Percentiles rank a stretch among this genome's conserved stretches.
These are phyloP conservation scores for Acromyrmex heyeri DNA, from an alignment of 1,140 invertebrate genomes.

Conservation along the genomic window DNA sequence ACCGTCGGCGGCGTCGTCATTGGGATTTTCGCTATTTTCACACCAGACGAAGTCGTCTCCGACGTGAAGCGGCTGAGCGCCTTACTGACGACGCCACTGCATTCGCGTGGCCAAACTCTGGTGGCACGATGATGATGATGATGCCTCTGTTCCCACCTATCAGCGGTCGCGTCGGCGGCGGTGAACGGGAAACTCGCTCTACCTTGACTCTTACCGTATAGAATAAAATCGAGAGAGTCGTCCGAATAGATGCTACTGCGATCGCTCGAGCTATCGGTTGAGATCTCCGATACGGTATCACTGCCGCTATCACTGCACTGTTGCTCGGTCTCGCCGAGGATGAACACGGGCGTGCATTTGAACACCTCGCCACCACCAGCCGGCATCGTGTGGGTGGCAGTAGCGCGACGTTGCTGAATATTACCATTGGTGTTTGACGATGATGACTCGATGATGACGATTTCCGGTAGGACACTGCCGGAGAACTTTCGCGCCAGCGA, in stretches of 20 bases:
- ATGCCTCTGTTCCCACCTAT: constrained; percentile 80
- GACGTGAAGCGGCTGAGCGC: constrained; percentile 86
- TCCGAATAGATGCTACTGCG: constrained; percentile 88
- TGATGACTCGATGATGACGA: constrained; percentile 81
- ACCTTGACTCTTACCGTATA: constrained; percentile 83
- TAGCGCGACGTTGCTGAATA: constrained; percentile 81
- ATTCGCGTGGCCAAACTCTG: constrained; percentile 85
- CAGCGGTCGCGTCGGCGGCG: constrained; percentile 74
- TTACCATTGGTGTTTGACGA: neutral
- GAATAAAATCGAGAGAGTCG: constrained; percentile 86
- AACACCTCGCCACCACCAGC: constrained; percentile 84
- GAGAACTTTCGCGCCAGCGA: constrained; percentile 85
- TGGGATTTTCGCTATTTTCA: constrained; percentile 41
- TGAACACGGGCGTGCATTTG: constrained; percentile 87
- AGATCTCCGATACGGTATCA: constrained; percentile 88
- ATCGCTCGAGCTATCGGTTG: constrained; percentile 88
- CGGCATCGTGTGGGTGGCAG: constrained; percentile 86
- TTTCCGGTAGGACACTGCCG: constrained; percentile 75
- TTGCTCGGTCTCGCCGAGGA: constrained; percentile 86
- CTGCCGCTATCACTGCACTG: constrained; percentile 87
- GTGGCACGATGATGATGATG: constrained; percentile 72
- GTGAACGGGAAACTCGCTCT: constrained; percentile 84
- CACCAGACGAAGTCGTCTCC: constrained; percentile 56
- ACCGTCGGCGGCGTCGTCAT: constrained; percentile 51
- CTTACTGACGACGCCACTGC: constrained; percentile 86